phyloP scores from a whole-genome alignment of 2,797 vertebrate genomes.

The Tragopan temminckii region DNA sequence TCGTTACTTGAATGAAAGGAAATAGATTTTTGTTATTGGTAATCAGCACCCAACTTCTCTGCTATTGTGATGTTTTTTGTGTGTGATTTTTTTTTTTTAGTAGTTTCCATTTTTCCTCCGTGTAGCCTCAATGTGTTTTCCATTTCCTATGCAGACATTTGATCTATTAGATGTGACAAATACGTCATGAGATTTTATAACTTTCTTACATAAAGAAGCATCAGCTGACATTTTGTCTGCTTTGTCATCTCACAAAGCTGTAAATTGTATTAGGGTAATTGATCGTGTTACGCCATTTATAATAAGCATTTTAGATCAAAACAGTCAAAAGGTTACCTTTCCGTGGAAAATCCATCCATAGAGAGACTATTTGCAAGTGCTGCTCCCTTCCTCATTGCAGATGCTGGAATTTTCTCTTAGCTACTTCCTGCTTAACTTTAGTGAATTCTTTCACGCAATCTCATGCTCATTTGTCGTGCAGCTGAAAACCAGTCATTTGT shows the following conservation, averaged over 20 bases:
- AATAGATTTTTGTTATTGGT: not conserved
- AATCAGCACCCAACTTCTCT: not conserved
- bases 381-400: not conserved
- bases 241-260: not conserved
- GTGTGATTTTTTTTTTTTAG: not conserved
- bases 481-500: not conserved
- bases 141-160: constrained; percentile 30
- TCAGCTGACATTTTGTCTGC: constrained; percentile 43
- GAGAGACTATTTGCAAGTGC: not conserved
- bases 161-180: constrained; percentile 13
- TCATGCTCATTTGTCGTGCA: not conserved
- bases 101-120: not conserved
- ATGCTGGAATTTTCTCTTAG: constrained; percentile 6
- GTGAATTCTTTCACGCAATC: not conserved
- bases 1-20: not conserved
- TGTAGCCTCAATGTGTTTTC: not conserved
- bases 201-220: constrained; percentile 11
- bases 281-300: not conserved
- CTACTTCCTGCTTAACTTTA: constrained; percentile 11
- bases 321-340: not conserved
- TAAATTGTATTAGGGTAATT: constrained; percentile 1
- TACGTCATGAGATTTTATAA: constrained; percentile 40
- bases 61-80: not conserved
- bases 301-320: not conserved
- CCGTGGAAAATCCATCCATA: not conserved